Conservation (phyloP, 2,797 vertebrate species). For the Chanos chanos region DNA sequence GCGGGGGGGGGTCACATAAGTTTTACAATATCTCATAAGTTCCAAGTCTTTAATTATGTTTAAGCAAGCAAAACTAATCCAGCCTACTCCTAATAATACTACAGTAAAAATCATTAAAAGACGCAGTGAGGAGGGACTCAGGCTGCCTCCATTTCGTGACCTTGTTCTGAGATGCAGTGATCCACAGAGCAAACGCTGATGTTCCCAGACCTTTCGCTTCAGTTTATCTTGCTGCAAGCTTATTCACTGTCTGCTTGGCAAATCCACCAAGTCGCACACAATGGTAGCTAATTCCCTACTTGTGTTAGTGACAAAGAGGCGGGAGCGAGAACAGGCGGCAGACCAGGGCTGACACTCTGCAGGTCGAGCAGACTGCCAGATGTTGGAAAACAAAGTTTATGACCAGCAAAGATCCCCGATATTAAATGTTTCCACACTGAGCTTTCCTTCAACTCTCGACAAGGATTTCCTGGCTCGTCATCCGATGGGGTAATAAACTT, state of each 20-base stretch:
- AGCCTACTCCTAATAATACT: neutral
- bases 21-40: no score
- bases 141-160: neutral
- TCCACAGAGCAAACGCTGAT: neutral
- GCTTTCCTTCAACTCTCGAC: neutral
- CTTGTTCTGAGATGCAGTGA: neutral
- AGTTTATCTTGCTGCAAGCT: slow-evolving; percentile 20
- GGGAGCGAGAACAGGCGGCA: slow-evolving; percentile 7
- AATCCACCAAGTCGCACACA: slow-evolving; percentile 31
- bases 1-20: no score
- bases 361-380: slow-evolving; percentile 25
- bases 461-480: slow-evolving; percentile 21
- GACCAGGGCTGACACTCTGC: slow-evolving; percentile 12
- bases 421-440: slow-evolving; percentile 17
- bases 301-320: slow-evolving; percentile 13
- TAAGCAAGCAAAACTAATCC: neutral
- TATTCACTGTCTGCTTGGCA: slow-evolving; percentile 26
- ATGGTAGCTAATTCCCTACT: slow-evolving; percentile 24
- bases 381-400: slow-evolving; percentile 22
- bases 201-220: slow-evolving; percentile 9
- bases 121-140: neutral
- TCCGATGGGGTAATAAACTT: slow-evolving; percentile 16
- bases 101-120: neutral
- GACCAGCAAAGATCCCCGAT: neutral
- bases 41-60: slow-evolving; percentile 1